Base-by-base conservation (phyloP, 2,888 invertebrate species). In the Agelastica alni region DNA sequence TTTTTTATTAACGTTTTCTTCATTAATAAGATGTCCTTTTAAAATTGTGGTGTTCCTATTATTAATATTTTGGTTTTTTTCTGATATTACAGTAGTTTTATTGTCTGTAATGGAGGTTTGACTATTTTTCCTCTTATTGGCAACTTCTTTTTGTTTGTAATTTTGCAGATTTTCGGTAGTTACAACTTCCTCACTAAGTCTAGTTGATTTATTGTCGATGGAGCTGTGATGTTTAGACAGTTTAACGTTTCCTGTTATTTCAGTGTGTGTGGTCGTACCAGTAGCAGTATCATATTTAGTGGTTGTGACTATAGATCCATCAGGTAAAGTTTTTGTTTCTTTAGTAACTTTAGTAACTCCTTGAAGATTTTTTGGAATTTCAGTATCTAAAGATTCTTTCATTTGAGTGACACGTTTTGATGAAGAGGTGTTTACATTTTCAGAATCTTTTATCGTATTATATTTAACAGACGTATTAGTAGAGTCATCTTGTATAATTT, bases 1-100 rank as follows among this genome's bases (percentile, higher is more conserved):
- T n/a, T 28, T 37, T 28, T 47, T 47, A 18, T 47, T 30, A 16
- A 26, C 39, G 9, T 47, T 39, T 18, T 26, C 39, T 47, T 47
- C 37, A 1, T 39, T 30, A 4, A 47, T 9, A 4, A 1, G 17
- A 17, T 22, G 12, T 13, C 6, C 26, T 10, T 42, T 28, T 5
- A 10, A 14, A 22, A 1, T 9, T 12, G 2, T 26, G 31, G 30
- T 42, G 16, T 16, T 14, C 28, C 6, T n/a, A n/a, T n/a, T n/a
- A n/a, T 30, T 42, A 42, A 28, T 14, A 3, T 16, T 43, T 31
- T 9, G 30, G 12, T 43, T 31, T 17, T 16, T 17, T n/a, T 4
- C 17, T n/a, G 43, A 42, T 16, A 42, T 26, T 4, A 16, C 16
- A 16, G 17, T 31, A 7, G 12, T 43, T 43, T 17, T 31, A 18